These are phyloP conservation scores for Agrochola litura DNA, from an alignment of 2,888 invertebrate genomes.

Conservation along the genomic window DNA sequence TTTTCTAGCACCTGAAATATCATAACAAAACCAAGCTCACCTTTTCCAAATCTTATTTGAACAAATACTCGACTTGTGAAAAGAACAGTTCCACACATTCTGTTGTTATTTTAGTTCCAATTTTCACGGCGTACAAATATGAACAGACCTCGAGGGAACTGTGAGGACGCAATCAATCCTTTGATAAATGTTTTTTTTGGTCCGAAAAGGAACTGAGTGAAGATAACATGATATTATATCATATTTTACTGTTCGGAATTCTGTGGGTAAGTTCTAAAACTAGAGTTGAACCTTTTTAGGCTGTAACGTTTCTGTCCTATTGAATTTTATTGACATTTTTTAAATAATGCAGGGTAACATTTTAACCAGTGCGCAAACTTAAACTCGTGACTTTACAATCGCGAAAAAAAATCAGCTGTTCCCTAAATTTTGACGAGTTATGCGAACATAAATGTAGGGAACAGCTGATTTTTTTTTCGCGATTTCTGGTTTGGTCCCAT, in stretches of 20 bases:
- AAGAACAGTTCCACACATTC: conserved; percentile 30
- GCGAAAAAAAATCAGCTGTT: too few species aligned
- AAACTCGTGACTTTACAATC: too few species aligned
- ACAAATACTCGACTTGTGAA: conserved; percentile 50
- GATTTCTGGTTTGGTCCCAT: too few species aligned
- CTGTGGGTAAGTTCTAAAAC: neutral
- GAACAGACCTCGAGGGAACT: conserved; percentile 48
- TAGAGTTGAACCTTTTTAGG: too few species aligned
- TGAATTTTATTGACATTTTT: too few species aligned
- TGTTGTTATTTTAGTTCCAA: conserved; percentile 66
- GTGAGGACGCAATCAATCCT: conserved; percentile 53
- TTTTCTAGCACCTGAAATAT: neutral
- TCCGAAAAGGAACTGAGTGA: conserved; percentile 16
- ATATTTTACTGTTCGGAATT: neutral
- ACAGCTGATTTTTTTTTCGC: too few species aligned
- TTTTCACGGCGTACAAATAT: conserved; percentile 65
- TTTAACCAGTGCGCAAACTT: too few species aligned
- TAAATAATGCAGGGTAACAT: too few species aligned
- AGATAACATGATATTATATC: conserved; percentile 13
- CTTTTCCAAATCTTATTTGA: conserved; percentile 27
- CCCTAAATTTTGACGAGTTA: too few species aligned
- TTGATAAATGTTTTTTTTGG: conserved; percentile 51
- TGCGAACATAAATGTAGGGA: too few species aligned
- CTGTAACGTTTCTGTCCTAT: neutral
- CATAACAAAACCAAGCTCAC: neutral